Conservation (phyloP, 2,797 vertebrate species). For the Sylvia borin region DNA sequence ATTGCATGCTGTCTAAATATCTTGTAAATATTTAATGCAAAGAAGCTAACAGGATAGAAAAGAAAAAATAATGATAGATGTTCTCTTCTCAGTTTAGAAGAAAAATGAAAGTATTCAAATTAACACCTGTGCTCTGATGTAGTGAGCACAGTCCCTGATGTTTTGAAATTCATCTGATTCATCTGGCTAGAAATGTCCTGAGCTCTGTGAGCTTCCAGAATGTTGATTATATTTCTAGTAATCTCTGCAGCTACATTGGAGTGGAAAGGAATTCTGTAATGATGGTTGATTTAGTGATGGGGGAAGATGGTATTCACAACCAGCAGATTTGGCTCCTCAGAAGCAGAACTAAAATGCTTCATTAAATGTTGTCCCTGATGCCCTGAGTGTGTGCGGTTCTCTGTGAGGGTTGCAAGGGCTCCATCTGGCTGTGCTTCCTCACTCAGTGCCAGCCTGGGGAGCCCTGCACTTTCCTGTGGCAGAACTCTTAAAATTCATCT, state of each 20-base stretch:
- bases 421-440: constrained; percentile 30
- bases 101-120: not conserved
- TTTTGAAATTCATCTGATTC: not conserved
- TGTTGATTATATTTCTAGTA: not conserved
- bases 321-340: not conserved
- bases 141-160: not conserved
- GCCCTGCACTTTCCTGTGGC: not conserved
- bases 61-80: not conserved
- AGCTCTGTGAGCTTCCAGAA: not conserved
- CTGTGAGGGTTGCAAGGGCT: not conserved
- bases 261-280: not conserved
- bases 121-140: not conserved
- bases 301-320: not conserved
- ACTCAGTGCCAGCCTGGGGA: not conserved
- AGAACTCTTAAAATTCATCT: not conserved
- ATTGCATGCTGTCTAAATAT: not conserved
- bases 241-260: not conserved
- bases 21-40: not conserved
- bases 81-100: not conserved
- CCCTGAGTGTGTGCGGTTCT: not conserved
- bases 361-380: not conserved
- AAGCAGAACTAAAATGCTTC: not conserved
- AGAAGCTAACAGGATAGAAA: not conserved
- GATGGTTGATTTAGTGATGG: not conserved
- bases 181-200: not conserved